phyloP scores from a whole-genome alignment of 2,888 invertebrate genomes.

The Ichneumon xanthorius region DNA sequence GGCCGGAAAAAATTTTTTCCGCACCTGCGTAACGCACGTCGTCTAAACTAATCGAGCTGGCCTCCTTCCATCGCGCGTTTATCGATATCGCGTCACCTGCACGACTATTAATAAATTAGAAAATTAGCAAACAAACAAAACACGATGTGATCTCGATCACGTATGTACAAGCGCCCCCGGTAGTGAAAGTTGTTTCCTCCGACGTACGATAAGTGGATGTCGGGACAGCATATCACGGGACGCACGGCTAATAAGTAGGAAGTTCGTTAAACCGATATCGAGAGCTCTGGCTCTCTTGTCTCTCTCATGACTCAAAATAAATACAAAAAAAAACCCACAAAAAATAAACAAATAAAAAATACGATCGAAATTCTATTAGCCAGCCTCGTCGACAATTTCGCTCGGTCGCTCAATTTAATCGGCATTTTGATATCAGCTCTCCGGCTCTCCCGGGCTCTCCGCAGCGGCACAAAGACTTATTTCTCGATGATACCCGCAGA shows the following conservation, averaged over 20 bases:
- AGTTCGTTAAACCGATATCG: conserved; percentile 43
- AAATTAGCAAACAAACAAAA: conserved; percentile 55
- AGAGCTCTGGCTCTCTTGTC: background rate
- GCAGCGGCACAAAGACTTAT: conserved; percentile 6
- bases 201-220: conserved; percentile 50
- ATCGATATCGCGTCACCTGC: conserved; percentile 9
- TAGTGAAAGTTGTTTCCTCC: conserved; percentile 64
- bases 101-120: conserved; percentile 55
- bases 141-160: conserved; percentile 28
- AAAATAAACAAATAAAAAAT: background rate
- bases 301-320: background rate
- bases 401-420: conserved; percentile 12
- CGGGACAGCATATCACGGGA: conserved; percentile 30
- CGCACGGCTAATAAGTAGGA: conserved; percentile 12
- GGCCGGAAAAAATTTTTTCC: background rate
- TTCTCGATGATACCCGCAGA: background rate
- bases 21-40: background rate
- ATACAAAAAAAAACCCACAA: background rate
- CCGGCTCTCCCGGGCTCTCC: background rate
- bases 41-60: background rate
- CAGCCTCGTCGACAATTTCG: background rate
- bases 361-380: conserved; percentile 39
- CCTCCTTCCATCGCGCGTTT: background rate
- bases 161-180: conserved; percentile 45
- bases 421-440: background rate